phyloP scores from a whole-genome alignment of 2,888 invertebrate species.

The Rhamphomyia laevipes region DNA sequence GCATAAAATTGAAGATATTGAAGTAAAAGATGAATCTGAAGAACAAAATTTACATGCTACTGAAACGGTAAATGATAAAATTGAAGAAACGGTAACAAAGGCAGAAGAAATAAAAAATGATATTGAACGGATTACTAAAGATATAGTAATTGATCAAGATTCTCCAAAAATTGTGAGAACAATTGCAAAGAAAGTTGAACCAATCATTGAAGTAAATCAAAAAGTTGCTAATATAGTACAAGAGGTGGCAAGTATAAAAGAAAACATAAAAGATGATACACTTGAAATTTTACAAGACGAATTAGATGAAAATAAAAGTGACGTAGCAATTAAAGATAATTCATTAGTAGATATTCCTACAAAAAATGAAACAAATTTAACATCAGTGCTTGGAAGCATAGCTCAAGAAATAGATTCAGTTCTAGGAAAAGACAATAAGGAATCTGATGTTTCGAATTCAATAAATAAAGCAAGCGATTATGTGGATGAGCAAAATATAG shows the following conservation, averaged over 20 bases:
- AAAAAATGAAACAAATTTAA: background rate
- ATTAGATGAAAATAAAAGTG: too few species aligned
- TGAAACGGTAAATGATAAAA: slow-evolving; percentile 3
- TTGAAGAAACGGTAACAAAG: slow-evolving; percentile 4
- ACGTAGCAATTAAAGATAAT: too few species aligned
- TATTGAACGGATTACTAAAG: slow-evolving; percentile 8
- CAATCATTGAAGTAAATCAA: too few species aligned
- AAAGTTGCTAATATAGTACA: too few species aligned
- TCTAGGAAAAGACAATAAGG: background rate
- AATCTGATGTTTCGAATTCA: background rate
- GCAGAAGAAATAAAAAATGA: background rate
- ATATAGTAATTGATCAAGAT: slow-evolving; percentile 1
- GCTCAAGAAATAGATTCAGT: background rate
- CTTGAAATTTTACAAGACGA: too few species aligned
- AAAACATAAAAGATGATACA: too few species aligned
- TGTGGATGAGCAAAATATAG: slow-evolving; percentile 15
- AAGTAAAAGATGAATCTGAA: too few species aligned
- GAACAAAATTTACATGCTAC: background rate
- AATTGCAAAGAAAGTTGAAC: too few species aligned
- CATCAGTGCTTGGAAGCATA: background rate
- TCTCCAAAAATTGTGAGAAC: too few species aligned
- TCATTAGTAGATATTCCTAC: background rate
- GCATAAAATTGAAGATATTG: too few species aligned
- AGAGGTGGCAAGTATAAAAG: too few species aligned
- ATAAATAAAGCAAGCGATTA: background rate